Conservation (phyloP, 1,140 invertebrate species). For the Steinernema feltiae region DNA sequence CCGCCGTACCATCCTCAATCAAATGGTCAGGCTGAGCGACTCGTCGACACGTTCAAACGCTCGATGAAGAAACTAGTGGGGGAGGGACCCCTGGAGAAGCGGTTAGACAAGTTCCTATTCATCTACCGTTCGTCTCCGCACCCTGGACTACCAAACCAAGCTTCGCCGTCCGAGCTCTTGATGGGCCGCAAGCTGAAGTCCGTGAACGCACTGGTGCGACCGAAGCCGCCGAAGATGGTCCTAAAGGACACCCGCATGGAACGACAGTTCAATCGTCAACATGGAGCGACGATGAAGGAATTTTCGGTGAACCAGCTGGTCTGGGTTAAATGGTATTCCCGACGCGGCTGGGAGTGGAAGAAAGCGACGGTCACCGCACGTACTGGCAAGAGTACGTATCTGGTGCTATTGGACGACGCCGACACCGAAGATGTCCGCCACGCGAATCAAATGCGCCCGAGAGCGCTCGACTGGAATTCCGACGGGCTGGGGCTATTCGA, state of each 20-base stretch:
- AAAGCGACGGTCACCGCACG: no score
- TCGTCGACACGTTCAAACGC: not conserved
- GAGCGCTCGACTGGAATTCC: no score
- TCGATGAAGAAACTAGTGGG: not conserved
- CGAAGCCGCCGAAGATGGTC: not conserved
- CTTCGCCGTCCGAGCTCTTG: not conserved
- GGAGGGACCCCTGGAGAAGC: not conserved
- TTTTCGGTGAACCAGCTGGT: no score
- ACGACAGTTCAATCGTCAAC: not conserved
- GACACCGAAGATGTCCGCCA: no score
- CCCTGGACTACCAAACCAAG: not conserved
- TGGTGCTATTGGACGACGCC: no score
- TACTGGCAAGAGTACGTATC: no score
- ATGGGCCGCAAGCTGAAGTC: not conserved
- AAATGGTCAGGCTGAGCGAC: no score
- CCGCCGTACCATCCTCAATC: not conserved
- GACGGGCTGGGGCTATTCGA: no score
- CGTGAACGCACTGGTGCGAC: not conserved
- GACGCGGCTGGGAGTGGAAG: no score
- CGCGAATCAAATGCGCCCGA: no score
- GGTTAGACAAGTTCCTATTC: not conserved
- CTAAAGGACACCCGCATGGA: not conserved
- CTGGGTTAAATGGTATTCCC: no score
- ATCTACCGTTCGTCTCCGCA: not conserved
- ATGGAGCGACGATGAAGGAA: no score